A percentile compares a stretch with the other conserved stretches of the same genome.
These are phyloP conservation scores for Hymenopus coronatus DNA, from an alignment of 2,888 invertebrate genomes.

Conservation along the genomic window DNA sequence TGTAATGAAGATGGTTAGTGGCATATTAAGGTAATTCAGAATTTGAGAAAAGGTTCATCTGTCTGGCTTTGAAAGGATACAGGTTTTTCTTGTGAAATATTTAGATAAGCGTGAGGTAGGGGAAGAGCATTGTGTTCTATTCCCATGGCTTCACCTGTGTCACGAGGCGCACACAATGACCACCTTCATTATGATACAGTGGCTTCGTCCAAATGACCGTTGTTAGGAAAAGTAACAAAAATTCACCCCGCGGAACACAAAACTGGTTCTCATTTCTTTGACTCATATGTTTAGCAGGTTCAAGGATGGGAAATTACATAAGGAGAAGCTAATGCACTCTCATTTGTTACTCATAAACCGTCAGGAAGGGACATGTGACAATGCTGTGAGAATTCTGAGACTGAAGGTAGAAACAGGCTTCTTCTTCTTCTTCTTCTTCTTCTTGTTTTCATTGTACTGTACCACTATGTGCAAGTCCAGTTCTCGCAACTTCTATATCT, in stretches of 20 bases:
- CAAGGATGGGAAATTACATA: background rate
- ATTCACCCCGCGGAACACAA: background rate
- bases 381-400: background rate
- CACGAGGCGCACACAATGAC: background rate
- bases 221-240: background rate
- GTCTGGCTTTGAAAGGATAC: background rate
- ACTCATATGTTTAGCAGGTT: background rate
- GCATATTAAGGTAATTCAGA: background rate
- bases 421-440: background rate
- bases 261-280: background rate
- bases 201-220: background rate
- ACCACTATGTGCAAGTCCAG: background rate
- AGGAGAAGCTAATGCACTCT: background rate
- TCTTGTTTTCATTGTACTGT: background rate
- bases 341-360: background rate
- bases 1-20: background rate
- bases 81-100: background rate
- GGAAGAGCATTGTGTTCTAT: background rate
- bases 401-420: background rate
- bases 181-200: background rate
- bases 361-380: background rate
- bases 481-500: background rate
- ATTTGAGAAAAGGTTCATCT: background rate
- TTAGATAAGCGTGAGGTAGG: background rate
- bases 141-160: background rate